A percentile compares a stretch with the other conserved stretches of the same genome.
These are phyloP conservation scores for Lonchura striata DNA, from an alignment of 2,113 vertebrate species.

Conservation along the genomic window DNA sequence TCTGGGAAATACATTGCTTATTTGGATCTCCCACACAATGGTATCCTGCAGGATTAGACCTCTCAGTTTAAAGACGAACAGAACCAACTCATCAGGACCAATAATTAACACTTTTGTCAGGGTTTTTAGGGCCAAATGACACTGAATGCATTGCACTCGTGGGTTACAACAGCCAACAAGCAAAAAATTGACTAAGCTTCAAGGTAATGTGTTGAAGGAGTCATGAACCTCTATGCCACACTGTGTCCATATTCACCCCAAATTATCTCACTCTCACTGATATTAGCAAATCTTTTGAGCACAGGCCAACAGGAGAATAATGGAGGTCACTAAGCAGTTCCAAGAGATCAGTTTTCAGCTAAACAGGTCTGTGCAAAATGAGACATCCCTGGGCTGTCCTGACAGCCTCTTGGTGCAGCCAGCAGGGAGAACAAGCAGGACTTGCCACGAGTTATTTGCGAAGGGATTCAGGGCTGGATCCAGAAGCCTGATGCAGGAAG, in stretches of 20 bases:
- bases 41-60: background rate
- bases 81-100: background rate
- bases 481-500: background rate
- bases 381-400: background rate
- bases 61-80: background rate
- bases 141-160: background rate
- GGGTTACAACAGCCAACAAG: background rate
- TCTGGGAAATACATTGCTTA: background rate
- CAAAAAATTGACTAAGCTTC: background rate
- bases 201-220: background rate
- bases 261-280: background rate
- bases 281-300: background rate
- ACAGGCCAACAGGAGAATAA: background rate
- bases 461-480: background rate
- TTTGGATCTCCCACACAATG: background rate
- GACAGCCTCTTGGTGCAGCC: background rate
- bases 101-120: background rate
- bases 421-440: background rate
- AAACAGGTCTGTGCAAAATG: background rate
- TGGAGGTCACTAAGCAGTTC: fast-evolving
- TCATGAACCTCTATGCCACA: background rate
- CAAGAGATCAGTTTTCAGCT: background rate
- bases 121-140: background rate
- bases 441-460: background rate
- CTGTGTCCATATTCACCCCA: background rate